These are phyloP conservation scores for Turritopsis dohrnii DNA, from an alignment of 30 jellyfish, hydroid and myxozoan species.

Conservation along the genomic window DNA sequence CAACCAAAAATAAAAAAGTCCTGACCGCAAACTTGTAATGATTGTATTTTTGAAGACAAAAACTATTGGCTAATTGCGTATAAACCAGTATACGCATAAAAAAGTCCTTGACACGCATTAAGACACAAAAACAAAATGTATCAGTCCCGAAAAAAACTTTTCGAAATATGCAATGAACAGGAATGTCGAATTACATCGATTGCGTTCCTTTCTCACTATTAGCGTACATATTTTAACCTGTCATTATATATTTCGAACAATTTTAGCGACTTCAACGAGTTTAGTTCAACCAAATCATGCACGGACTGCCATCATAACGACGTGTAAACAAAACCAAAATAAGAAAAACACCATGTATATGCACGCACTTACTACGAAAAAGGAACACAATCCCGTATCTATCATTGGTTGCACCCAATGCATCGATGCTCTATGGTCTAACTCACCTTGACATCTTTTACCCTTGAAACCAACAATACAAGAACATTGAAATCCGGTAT, in stretches of 20 bases:
- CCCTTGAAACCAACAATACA: constrained; percentile 95
- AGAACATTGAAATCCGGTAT: constrained; percentile 85
- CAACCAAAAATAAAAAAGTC: no score
- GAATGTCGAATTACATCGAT: background rate
- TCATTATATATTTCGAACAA: background rate
- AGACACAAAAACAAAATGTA: background rate
- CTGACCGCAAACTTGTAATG: no score
- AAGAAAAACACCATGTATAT: background rate
- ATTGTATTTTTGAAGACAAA: background rate
- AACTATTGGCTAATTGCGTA: no score
- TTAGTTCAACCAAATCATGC: background rate
- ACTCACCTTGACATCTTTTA: constrained; percentile 68
- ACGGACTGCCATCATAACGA: background rate
- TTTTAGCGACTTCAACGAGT: background rate
- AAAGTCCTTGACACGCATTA: background rate
- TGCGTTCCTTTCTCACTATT: background rate
- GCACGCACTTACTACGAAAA: constrained; percentile 13
- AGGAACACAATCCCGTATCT: constrained; percentile 10
- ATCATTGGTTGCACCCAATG: background rate
- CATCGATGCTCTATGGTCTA: background rate
- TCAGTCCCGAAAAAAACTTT: background rate
- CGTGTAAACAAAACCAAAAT: background rate
- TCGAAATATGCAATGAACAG: background rate
- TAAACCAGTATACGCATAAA: background rate
- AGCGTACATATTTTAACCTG: background rate